Conservation (phyloP, 2,888 invertebrate species). For the Carabus problematicus region DNA sequence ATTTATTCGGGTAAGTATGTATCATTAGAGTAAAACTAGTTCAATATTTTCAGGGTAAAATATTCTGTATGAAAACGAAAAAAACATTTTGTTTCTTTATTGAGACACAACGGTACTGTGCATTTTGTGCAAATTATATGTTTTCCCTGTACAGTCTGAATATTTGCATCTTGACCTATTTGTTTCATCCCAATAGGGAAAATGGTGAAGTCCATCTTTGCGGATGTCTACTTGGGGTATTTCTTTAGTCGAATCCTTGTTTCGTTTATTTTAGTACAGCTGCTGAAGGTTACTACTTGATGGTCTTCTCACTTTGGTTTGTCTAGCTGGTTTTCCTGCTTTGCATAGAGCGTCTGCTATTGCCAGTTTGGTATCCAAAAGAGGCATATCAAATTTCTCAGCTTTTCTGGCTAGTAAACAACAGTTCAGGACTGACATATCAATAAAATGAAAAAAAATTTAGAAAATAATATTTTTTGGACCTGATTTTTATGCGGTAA, state of each 20-base stretch:
- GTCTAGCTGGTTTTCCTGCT: constrained; percentile 22
- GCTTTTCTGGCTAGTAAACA: constrained; percentile 41
- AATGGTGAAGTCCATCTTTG: constrained; percentile 3
- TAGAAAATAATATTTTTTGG: constrained; percentile 43
- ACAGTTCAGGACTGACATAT: constrained; percentile 40
- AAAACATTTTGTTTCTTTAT: constrained; percentile 11
- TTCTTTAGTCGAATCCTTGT: constrained; percentile 1
- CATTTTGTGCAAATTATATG: constrained; percentile 1
- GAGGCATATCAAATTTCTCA: neutral
- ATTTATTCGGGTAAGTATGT: neutral
- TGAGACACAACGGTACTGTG: constrained; percentile 4
- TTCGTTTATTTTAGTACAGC: neutral
- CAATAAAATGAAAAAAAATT: constrained; percentile 43
- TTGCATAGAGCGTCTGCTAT: neutral
- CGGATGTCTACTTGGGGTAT: constrained; percentile 10
- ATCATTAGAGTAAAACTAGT: too few relatives aligned
- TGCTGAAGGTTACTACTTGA: constrained; percentile 21
- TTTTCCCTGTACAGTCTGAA: neutral
- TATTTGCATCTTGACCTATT: constrained; percentile 13
- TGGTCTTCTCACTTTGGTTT: constrained; percentile 20
- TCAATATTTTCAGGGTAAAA: too few relatives aligned
- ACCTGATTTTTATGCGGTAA: constrained; percentile 43
- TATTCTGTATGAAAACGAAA: constrained; percentile 15
- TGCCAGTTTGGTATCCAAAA: neutral
- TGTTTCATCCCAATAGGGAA: neutral